Base-by-base conservation (phyloP, 2,888 invertebrate species). In the Colostygia pectinataria region DNA sequence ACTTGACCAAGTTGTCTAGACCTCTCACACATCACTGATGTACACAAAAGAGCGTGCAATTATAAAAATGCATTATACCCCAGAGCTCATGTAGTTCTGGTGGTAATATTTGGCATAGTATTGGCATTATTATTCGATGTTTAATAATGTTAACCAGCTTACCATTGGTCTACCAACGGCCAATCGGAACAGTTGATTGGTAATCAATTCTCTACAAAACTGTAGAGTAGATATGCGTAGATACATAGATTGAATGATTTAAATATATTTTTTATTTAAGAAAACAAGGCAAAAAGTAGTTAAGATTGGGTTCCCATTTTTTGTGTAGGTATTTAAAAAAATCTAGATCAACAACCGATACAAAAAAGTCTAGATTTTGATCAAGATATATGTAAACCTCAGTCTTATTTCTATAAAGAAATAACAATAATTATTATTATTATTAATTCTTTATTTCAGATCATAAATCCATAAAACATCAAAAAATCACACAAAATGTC, bases 161-260 rank as follows among this genome's bases (percentile, higher is more conserved):
- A 59, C 67, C 57, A 87, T 88, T 87, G 88, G 87, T 65, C 64
- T 57, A 37, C 33, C 53, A 59, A 55, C 66, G 59, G 43, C 88
- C 87, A 89, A 88, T 88, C 66, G 64, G 62, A 50, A 51, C 48
- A 60, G 63, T 66, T 74, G 76, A 79, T 80, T 77, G 69, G 70
- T 75, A 77, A 80, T 78, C 68, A 74, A 67, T 65, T 65, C 59
- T 67, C 63, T 64, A 60, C 61, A 55, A 71, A 77, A 61, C 65
- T 51, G 43, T 77, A 63, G 80, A 84, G 80, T 61, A 56, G 79
- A 1, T 34, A 9, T 32, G 15, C 15, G n/a, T 40, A 47, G 2
- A 34, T 15, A 15, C 4, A 15, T 4, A n/a, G n/a, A 18, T 18
- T 18, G 18, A 4, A 18, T 18, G 18, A 18, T 3, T 18, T 3